Percentiles rank a stretch among this genome's conserved stretches.
These are phyloP conservation scores for Alloscopus bannaensis DNA, from an alignment of 2,888 invertebrate genomes.

Conservation along the genomic window DNA sequence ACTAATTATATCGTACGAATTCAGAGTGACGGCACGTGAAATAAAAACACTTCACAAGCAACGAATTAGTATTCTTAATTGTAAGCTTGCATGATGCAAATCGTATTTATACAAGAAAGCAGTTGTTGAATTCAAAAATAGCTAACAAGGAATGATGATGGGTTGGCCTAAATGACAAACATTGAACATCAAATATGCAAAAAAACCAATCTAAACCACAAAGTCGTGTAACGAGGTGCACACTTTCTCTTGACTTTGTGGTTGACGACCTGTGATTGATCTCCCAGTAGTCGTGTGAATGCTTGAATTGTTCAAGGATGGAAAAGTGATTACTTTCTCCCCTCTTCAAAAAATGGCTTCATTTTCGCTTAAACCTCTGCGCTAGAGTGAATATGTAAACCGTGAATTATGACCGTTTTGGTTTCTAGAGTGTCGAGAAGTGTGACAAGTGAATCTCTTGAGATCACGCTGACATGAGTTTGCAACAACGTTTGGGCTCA, in stretches of 20 bases:
- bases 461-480: too few species aligned
- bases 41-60: constrained; percentile 54
- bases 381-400: too few species aligned
- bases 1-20: too few species aligned
- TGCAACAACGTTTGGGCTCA: constrained; percentile 36
- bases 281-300: neutral
- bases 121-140: too few species aligned
- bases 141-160: constrained; percentile 46
- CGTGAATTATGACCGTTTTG: too few species aligned
- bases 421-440: too few species aligned
- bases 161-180: constrained; percentile 62
- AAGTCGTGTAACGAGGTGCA: constrained; percentile 21
- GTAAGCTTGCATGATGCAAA: constrained; percentile 41
- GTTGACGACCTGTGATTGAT: constrained; percentile 52
- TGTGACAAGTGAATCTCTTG: too few species aligned
- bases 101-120: constrained; percentile 24
- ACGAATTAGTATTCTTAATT: constrained; percentile 49
- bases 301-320: neutral
- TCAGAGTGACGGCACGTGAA: too few species aligned
- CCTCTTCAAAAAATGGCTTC: too few species aligned
- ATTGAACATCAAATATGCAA: too few species aligned
- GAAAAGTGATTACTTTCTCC: too few species aligned
- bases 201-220: constrained; percentile 33
- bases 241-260: constrained; percentile 34
- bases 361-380: too few species aligned